Evolutionary conservation across 2,888 invertebrate species (phyloP).

Genomic region (Exocentrus adspersus): DNA sequence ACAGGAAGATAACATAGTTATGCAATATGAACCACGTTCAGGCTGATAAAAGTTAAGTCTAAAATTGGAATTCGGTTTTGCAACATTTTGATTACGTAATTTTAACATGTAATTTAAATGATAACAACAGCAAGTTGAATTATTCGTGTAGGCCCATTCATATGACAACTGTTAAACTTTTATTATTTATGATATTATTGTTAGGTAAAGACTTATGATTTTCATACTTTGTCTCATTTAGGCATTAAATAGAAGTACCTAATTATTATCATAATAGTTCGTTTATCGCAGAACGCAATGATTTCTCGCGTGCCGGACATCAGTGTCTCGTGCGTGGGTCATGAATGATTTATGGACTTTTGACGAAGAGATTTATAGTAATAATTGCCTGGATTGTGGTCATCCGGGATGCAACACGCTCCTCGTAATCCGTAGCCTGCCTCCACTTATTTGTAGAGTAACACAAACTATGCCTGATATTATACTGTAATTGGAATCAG

Average conservation of each 20-base stretch:
- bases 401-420: slow-evolving; percentile 45
- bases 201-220: too few relatives aligned
- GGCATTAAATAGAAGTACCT: not conserved
- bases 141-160: not conserved
- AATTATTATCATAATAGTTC: not conserved
- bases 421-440: slow-evolving; percentile 20
- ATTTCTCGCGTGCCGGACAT: slow-evolving; percentile 45
- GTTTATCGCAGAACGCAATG: not conserved
- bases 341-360: slow-evolving; percentile 45
- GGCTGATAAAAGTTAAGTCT: too few relatives aligned
- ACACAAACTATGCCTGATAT: slow-evolving; percentile 1
- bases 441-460: not conserved
- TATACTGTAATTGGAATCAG: not conserved
- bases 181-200: too few relatives aligned
- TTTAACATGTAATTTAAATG: too few relatives aligned
- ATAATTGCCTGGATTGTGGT: slow-evolving; percentile 42
- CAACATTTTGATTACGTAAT: too few relatives aligned
- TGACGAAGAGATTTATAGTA: slow-evolving; percentile 47
- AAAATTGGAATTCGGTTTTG: too few relatives aligned
- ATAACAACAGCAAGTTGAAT: not conserved
- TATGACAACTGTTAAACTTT: not conserved
- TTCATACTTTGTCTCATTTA: too few relatives aligned
- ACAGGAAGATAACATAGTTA: too few relatives aligned
- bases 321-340: slow-evolving; percentile 40
- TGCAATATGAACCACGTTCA: too few relatives aligned